phyloP scores from a whole-genome alignment of 2,888 invertebrate species.

The Pollenia labialis region DNA sequence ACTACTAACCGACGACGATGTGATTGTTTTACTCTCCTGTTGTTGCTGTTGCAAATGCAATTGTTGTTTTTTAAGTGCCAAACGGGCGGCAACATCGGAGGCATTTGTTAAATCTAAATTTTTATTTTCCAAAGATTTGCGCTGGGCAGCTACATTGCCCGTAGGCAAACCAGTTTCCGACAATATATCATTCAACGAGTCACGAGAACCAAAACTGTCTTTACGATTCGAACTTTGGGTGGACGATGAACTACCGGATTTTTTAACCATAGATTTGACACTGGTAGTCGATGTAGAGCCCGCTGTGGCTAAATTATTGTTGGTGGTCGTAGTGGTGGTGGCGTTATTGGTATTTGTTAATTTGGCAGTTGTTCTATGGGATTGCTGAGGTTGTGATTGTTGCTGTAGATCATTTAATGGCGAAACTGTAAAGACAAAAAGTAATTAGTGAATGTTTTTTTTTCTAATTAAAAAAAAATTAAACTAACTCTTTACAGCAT shows the following conservation, averaged over 20 bases:
- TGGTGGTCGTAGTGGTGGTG: conserved; percentile 74
- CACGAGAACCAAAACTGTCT: conserved; percentile 83
- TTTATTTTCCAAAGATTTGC: conserved; percentile 85
- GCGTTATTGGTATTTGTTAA: conserved; percentile 75
- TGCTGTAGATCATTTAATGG: conserved; percentile 79
- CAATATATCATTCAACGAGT: conserved; percentile 83
- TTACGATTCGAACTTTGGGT: conserved; percentile 80
- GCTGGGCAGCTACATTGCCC: conserved; percentile 85
- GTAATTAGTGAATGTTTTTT: conserved; percentile 17
- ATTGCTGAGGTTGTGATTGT: conserved; percentile 73
- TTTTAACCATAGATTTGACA: conserved; percentile 78
- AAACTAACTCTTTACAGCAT: conserved; percentile 44
- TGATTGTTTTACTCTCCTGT: conserved; percentile 73
- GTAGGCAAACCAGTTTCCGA: conserved; percentile 82
- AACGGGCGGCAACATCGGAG: conserved; percentile 74
- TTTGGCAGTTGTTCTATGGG: conserved; percentile 78
- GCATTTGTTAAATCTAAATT: conserved; percentile 81
- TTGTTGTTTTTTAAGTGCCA: conserved; percentile 76
- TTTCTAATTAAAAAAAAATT: background rate
- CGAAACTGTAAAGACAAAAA: conserved; percentile 78
- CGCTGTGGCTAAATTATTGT: conserved; percentile 77
- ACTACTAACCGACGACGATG: conserved; percentile 62
- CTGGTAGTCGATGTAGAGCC: conserved; percentile 78
- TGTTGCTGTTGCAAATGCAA: conserved; percentile 65
- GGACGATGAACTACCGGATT: conserved; percentile 79